Evolutionary conservation across 2,113 vertebrate genomes (phyloP).

Genomic region (Tragelaphus imberbis): DNA sequence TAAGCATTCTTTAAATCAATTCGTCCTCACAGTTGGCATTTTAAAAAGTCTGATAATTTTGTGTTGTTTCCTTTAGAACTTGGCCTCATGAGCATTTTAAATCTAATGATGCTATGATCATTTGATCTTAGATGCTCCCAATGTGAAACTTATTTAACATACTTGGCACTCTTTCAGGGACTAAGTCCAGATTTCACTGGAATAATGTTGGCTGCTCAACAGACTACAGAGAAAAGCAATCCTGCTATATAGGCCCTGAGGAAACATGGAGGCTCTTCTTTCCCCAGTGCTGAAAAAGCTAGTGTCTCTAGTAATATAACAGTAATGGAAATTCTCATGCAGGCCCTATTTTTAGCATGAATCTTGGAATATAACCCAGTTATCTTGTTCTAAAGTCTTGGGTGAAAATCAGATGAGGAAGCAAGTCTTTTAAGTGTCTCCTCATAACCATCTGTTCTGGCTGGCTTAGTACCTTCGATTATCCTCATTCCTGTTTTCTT

Average conservation of each 20-base stretch:
- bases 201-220: constrained; percentile 41
- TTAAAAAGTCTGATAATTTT: constrained; percentile 30
- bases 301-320: constrained; percentile 29
- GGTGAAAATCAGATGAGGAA: constrained; percentile 39
- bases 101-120: constrained; percentile 65
- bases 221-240: constrained; percentile 31
- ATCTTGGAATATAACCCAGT: not conserved
- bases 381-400: constrained; percentile 46
- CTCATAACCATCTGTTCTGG: constrained; percentile 36
- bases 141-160: constrained; percentile 55
- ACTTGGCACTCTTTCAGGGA: constrained; percentile 58
- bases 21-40: constrained; percentile 13
- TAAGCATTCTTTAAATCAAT: not conserved
- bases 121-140: constrained; percentile 54
- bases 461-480: not conserved
- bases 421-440: not conserved
- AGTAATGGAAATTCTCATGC: not conserved
- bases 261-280: constrained; percentile 12
- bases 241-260: not conserved
- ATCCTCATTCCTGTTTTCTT: not conserved
- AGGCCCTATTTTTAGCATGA: constrained; percentile 45
- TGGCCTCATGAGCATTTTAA: constrained; percentile 50
- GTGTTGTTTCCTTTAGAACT: constrained; percentile 47
- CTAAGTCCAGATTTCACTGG: constrained; percentile 40
- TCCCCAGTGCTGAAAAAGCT: constrained; percentile 22